Evolutionary conservation across 1,140 invertebrate species (phyloP).

Genomic region (Neotoxoptera formosana): DNA sequence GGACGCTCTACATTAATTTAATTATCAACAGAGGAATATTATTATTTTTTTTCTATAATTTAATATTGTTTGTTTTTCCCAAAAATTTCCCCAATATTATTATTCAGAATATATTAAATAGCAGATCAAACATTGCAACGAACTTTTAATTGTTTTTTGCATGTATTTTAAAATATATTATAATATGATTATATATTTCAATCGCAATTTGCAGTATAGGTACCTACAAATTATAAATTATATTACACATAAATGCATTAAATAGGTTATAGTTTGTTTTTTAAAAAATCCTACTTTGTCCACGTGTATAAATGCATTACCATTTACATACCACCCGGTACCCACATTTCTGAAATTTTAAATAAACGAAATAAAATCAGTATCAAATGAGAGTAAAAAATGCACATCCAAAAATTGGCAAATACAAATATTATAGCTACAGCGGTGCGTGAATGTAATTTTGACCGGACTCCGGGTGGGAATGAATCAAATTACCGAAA

Average conservation of each 20-base stretch:
- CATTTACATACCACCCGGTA: not conserved
- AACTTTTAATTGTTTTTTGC: not conserved
- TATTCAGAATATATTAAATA: not conserved
- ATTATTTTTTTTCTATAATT: not conserved
- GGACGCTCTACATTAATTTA: not conserved
- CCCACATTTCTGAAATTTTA: not conserved
- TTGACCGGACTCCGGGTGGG: not conserved
- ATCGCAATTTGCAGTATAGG: not conserved
- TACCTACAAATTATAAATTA: not conserved
- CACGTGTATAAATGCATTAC: not conserved
- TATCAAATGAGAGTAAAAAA: not conserved
- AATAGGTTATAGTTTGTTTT: not conserved
- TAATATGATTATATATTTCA: not conserved
- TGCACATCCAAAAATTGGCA: not conserved
- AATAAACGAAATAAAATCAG: not conserved
- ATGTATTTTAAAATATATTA: not conserved
- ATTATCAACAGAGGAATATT: not conserved
- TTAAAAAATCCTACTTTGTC: not conserved
- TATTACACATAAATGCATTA: not conserved
- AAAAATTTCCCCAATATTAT: not conserved
- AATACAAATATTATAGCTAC: not conserved
- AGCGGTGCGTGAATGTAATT: not conserved
- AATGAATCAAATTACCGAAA: constrained; percentile 45
- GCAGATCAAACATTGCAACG: not conserved
- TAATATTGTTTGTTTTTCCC: not conserved